Conservation (phyloP, 2,113 vertebrate genomes). For the Hippolais icterina region DNA sequence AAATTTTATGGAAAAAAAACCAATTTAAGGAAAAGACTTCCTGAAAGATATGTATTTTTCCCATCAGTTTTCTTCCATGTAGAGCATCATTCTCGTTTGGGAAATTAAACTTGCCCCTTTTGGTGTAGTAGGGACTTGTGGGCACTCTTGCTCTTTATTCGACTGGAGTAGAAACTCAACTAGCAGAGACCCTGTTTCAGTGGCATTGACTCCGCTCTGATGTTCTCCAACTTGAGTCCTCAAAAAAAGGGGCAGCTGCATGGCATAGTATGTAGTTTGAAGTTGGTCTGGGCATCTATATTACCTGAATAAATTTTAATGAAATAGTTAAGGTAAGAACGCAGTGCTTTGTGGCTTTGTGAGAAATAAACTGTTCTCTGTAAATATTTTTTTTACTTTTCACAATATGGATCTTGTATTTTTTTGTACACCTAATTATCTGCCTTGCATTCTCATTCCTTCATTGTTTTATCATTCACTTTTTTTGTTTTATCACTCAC, state of each 20-base stretch:
- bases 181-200: background rate
- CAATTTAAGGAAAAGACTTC: background rate
- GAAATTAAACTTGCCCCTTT: background rate
- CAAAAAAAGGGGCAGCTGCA: background rate
- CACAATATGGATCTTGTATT: background rate
- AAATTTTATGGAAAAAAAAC: background rate
- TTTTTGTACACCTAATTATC: background rate
- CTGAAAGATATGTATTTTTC: accelerated
- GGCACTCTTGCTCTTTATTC: background rate
- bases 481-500: background rate
- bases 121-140: background rate
- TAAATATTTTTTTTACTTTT: background rate
- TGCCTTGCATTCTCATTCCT: background rate
- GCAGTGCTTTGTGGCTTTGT: background rate
- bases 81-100: background rate
- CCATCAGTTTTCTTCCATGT: background rate
- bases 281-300: background rate
- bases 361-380: background rate
- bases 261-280: accelerated
- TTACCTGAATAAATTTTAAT: background rate
- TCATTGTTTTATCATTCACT: background rate
- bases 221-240: background rate
- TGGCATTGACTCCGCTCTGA: background rate
- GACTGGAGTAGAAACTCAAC: background rate
- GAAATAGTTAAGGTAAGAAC: background rate